Evolutionary conservation across 1,140 invertebrate genomes (phyloP).

Genomic region (Rhopalosiphum maidis): DNA sequence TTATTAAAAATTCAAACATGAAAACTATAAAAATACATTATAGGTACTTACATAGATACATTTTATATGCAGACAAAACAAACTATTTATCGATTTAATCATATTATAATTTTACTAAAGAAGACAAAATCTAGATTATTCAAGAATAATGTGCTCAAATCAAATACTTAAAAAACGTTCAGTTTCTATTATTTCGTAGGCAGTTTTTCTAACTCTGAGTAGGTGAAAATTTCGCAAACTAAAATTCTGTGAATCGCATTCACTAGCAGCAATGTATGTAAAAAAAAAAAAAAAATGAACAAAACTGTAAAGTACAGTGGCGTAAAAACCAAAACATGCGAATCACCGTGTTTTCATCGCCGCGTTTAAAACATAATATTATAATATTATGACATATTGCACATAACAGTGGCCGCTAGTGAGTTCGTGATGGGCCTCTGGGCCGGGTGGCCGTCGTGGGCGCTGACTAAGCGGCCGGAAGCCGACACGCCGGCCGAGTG

Average conservation of each 20-base stretch:
- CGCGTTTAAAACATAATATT: not conserved
- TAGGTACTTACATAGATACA: not conserved
- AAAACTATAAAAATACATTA: too few species aligned
- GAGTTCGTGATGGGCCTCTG: conserved; percentile 67
- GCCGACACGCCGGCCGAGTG: conserved; percentile 39
- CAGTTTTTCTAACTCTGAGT: too few species aligned
- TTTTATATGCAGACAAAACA: not conserved
- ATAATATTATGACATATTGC: not conserved
- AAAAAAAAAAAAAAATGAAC: too few species aligned
- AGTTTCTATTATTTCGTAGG: not conserved
- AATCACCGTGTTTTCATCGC: too few species aligned
- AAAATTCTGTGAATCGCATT: too few species aligned
- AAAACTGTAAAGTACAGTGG: too few species aligned
- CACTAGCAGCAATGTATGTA: too few species aligned
- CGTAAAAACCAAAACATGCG: not conserved
- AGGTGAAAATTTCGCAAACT: too few species aligned
- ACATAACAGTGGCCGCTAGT: not conserved
- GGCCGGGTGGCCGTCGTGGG: conserved; percentile 79
- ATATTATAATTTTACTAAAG: not conserved
- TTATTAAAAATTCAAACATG: too few species aligned
- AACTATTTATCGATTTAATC: not conserved
- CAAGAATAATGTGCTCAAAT: too few species aligned
- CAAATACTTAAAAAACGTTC: not conserved
- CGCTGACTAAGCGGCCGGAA: conserved; percentile 66
- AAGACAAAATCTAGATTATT: not conserved